Base-by-base conservation (phyloP, 2,888 invertebrate genomes). In the Drosophila anomalipes region DNA sequence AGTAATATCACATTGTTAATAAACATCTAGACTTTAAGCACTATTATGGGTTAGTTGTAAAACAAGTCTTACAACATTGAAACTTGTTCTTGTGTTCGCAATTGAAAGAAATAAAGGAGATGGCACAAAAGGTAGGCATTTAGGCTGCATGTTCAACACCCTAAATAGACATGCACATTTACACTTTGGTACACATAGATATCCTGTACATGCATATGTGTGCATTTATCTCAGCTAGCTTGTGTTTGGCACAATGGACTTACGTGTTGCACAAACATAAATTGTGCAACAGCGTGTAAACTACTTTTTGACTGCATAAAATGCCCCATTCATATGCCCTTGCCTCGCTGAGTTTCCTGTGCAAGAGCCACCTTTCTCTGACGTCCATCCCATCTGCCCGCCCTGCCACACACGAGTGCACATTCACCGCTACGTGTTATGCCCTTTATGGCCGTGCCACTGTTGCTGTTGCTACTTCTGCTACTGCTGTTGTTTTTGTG, bases 281-380 rank as follows among this genome's bases (percentile, higher is more conserved):
- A 91, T 91, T 90, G 90, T 86, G 87, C 89, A 91, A 89, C 90
- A 90, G 89, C 92, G 92, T 91, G 91, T 90, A 90, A 92, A 91
- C 82, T 89, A 87, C 89, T 83, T 91, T 90, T 83, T 90, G 90
- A 88, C 86, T 91, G 82, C 79, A 82, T 76, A 76, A 84, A 89
- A 83, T 76, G 86, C 81, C 72, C 74, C 82, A 83, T 82, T 86
- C 82, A 80, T 77, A 79, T 76, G 71, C 72, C 80, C 74, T 62
- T 61, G 71, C 62, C 82, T 77, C 74, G 47, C 77, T 68, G 77
- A 53, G 65, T 75, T 72, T 69, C 70, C 72, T 63, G 51, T 64
- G 49, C 67, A 51, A 52, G 44, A 35, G 53, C 62, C 61, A 52
- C 61, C 53, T 33, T 62, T 39, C 56, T 52, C 44, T 33, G 32